These are phyloP conservation scores for Anarhynchus alexandrinus DNA, from an alignment of 2,113 vertebrate species.

Conservation along the genomic window DNA sequence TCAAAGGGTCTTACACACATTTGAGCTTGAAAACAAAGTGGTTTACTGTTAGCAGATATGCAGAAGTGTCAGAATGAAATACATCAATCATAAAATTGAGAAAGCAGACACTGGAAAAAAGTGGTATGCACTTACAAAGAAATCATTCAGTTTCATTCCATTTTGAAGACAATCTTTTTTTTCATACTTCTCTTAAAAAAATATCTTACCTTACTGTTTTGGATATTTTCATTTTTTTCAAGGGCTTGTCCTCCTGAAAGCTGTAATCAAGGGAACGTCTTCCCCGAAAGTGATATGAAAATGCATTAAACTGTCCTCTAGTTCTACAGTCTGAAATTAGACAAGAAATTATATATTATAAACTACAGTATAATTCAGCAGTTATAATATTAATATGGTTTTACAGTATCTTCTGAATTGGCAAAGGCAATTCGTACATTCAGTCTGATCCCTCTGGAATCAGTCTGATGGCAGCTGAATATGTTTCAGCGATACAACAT, in stretches of 20 bases:
- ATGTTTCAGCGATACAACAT: background rate
- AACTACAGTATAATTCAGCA: background rate
- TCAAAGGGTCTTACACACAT: background rate
- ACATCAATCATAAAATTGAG: background rate
- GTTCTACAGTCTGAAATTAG: constrained; percentile 88
- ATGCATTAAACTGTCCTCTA: constrained; percentile 93
- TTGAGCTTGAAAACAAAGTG: background rate
- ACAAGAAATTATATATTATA: background rate
- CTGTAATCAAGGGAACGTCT: constrained; percentile 90
- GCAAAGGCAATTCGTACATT: background rate
- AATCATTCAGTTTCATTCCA: background rate
- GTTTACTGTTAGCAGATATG: background rate
- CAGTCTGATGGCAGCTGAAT: background rate
- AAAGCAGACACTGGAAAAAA: background rate
- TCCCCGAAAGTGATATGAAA: constrained; percentile 93
- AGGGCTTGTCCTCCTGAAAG: constrained; percentile 77
- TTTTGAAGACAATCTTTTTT: background rate
- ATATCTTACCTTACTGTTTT: constrained; percentile 54
- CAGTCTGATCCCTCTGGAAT: background rate
- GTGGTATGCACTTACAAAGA: background rate
- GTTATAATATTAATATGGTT: background rate
- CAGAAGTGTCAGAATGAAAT: background rate
- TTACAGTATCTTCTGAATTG: background rate
- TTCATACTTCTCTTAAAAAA: background rate
- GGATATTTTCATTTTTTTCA: constrained; percentile 13